Evolutionary conservation across 35 echinoderm and acorn worm genomes (phyloP), one percentile per base, ranked within the genome.

Genomic region (Diadema setosum): DNA sequence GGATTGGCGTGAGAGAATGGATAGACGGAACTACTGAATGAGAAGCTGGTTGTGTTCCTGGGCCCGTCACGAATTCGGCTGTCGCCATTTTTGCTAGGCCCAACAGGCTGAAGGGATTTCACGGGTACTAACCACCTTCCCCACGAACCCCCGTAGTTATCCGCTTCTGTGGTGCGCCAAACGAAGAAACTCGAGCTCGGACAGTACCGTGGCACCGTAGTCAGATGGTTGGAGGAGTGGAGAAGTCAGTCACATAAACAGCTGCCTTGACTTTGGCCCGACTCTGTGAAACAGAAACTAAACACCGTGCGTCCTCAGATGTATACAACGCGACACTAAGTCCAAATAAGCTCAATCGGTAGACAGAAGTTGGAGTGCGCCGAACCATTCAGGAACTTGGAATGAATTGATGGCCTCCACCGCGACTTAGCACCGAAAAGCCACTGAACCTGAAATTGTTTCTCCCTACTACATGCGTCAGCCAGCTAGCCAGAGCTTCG

Each of bases 1-100:
- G 91, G 39, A 91, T 96, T 36, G 94, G 94, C 48, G 92, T 65
- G 33, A 96, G 81, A 52, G 84, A 60, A 27, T 95, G 94, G 9
- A 96, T 82, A 37, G 90, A 76, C 27, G 48, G 83, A 44, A 86
- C 73, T 78, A 78, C 29, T 75, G 64, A 32, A 65, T 24, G 64
- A 29, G 46, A 76, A 83, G 81, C 29, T 88, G 75, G 82, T 56
- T 41, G 88, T 49, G 84, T 73, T 65, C 29, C 49, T 55, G 46
- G 94, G 64, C 63, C 82, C 93, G 73, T 78, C 46, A 75, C 88
- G 44, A 91, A 96, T 52, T 96, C 94, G 65, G 86, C 94, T 88
- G 94, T 96, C 65, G 94, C 94, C 94, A 96, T 96, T 78, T 92
- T 96, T 81, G 82, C 88, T 78, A 90, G 21, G 60, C 81, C 87